These are phyloP conservation scores for Noctuana brunneofusca DNA, from an alignment of 2,888 invertebrate genomes.

Conservation along the genomic window DNA sequence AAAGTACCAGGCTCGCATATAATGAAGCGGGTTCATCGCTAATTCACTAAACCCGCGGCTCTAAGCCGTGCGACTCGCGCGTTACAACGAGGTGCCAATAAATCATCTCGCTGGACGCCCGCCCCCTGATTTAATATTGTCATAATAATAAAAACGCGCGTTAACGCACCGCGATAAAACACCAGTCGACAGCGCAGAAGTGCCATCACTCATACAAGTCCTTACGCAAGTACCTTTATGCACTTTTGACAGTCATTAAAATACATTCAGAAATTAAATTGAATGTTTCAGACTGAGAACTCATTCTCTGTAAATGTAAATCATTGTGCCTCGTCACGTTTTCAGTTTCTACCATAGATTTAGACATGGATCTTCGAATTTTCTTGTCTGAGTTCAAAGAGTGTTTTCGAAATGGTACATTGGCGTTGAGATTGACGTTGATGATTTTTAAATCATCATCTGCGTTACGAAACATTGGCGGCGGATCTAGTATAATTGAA, in stretches of 20 bases:
- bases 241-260: no score
- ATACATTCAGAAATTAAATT: no score
- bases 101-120: slow-evolving; percentile 62
- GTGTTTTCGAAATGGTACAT: slow-evolving; percentile 78
- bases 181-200: slow-evolving; percentile 40
- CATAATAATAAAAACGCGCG: slow-evolving; percentile 72
- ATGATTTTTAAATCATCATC: slow-evolving; percentile 72
- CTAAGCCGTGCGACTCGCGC: slow-evolving; percentile 35
- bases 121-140: slow-evolving; percentile 76
- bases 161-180: slow-evolving; percentile 52
- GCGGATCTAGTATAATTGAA: slow-evolving; percentile 79
- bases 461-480: slow-evolving; percentile 83
- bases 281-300: no score
- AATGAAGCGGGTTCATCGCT: slow-evolving; percentile 34
- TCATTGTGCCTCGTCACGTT: slow-evolving; percentile 58
- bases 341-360: slow-evolving; percentile 73
- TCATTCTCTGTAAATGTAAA: slow-evolving; percentile 65
- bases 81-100: slow-evolving; percentile 61
- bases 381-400: slow-evolving; percentile 85
- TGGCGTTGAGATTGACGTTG: slow-evolving; percentile 68
- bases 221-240: no score
- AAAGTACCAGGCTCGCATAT: slow-evolving; percentile 35
- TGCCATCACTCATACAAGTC: slow-evolving; percentile 33
- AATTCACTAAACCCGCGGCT: slow-evolving; percentile 33
- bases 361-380: slow-evolving; percentile 72